phyloP scores from a whole-genome alignment of 2,797 vertebrate genomes.

The Tamandua tetradactyla region DNA sequence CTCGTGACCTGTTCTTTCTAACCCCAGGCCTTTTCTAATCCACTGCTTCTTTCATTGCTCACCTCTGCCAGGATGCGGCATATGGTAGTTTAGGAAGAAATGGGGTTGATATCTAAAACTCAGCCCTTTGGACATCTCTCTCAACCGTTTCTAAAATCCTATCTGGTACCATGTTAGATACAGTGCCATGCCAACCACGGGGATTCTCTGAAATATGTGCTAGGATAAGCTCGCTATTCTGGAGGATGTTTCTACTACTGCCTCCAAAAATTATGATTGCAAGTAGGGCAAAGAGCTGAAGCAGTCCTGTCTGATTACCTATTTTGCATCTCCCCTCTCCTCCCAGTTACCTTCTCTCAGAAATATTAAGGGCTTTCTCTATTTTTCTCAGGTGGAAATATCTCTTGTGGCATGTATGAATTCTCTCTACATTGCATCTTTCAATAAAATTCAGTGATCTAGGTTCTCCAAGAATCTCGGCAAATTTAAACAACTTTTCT shows the following conservation, averaged over 20 bases:
- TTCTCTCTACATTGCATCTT: neutral
- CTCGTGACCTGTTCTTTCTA: neutral
- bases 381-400: neutral
- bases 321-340: neutral
- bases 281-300: neutral
- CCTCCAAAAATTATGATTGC: neutral
- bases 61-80: neutral
- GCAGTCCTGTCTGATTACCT: neutral
- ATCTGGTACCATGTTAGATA: neutral
- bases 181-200: neutral
- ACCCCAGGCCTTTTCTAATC: neutral
- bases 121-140: neutral
- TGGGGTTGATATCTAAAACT: neutral
- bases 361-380: neutral
- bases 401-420: neutral
- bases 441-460: neutral
- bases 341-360: neutral
- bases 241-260: neutral
- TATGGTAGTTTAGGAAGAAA: neutral
- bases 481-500: conserved; percentile 18
- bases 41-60: neutral
- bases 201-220: neutral
- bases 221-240: neutral
- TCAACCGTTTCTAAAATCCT: neutral
- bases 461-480: conserved; percentile 35